These are phyloP conservation scores for Octopus bimaculoides DNA, from an alignment of 1,140 invertebrate species.

Conservation along the genomic window DNA sequence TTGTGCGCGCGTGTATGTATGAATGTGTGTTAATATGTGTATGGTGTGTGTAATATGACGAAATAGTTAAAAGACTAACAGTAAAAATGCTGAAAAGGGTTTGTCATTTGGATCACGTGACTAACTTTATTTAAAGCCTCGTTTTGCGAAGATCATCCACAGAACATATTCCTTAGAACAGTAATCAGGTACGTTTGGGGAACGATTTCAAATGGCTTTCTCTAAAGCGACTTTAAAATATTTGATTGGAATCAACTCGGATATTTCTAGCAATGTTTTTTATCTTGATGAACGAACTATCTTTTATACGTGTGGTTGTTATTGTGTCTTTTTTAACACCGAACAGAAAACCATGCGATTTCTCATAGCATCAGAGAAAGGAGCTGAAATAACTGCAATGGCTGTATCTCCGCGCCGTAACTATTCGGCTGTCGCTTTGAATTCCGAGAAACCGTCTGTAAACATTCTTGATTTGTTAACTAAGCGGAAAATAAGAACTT, in stretches of 20 bases:
- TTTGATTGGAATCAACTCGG: slow-evolving; percentile 55
- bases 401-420: background rate
- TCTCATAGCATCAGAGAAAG: background rate
- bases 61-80: too few relatives aligned
- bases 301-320: background rate
- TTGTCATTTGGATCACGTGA: too few relatives aligned
- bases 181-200: too few relatives aligned
- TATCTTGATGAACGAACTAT: slow-evolving; percentile 22
- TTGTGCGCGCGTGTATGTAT: too few relatives aligned
- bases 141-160: too few relatives aligned
- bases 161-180: too few relatives aligned
- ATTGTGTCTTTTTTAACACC: background rate
- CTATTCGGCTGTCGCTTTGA: background rate
- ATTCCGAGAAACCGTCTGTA: background rate
- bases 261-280: slow-evolving; percentile 50
- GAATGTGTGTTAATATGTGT: too few relatives aligned
- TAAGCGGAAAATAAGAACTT: background rate
- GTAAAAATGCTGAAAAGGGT: too few relatives aligned
- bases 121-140: too few relatives aligned
- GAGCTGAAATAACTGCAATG: background rate
- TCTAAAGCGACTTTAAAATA: slow-evolving; percentile 44
- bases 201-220: too few relatives aligned
- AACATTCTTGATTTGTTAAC: background rate
- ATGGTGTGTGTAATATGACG: too few relatives aligned
- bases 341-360: background rate